Evolutionary conservation across 2,797 vertebrate genomes (phyloP).

Genomic region (Scolopax bukidnonensis): DNA sequence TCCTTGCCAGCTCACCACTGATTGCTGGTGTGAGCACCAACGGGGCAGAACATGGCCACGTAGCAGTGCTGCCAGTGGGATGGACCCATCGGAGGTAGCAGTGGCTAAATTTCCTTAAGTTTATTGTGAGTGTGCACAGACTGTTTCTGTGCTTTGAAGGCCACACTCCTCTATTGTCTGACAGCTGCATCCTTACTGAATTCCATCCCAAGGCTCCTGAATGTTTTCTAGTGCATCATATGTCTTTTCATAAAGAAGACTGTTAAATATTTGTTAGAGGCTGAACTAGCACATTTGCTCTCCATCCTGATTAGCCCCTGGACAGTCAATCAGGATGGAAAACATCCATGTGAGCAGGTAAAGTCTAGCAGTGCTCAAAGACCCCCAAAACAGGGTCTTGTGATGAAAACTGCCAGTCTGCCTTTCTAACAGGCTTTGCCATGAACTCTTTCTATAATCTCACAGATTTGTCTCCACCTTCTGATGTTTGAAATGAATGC

Average conservation of each 20-base stretch:
- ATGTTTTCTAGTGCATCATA: background rate
- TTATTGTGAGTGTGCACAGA: background rate
- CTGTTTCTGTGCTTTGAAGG: background rate
- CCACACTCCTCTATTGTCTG: background rate
- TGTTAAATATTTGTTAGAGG: background rate
- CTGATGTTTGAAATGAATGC: background rate
- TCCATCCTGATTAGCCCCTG: fast-evolving
- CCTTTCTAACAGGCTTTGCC: background rate
- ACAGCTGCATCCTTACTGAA: background rate
- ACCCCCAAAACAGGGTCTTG: fast-evolving
- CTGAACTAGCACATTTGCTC: background rate
- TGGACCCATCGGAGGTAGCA: background rate
- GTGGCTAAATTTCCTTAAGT: background rate
- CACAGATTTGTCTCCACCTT: background rate
- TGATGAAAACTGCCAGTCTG: background rate
- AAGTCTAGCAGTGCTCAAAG: background rate
- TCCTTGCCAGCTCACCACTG: background rate
- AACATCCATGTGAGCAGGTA: background rate
- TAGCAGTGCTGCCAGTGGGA: fast-evolving
- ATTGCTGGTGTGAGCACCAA: fast-evolving
- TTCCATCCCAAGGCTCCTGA: background rate
- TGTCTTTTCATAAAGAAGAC: background rate
- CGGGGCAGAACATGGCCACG: fast-evolving
- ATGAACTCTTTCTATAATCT: background rate
- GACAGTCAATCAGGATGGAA: background rate